These are phyloP conservation scores for Syrmaticus mikado DNA, from an alignment of 2,113 vertebrate genomes.

Conservation along the genomic window DNA sequence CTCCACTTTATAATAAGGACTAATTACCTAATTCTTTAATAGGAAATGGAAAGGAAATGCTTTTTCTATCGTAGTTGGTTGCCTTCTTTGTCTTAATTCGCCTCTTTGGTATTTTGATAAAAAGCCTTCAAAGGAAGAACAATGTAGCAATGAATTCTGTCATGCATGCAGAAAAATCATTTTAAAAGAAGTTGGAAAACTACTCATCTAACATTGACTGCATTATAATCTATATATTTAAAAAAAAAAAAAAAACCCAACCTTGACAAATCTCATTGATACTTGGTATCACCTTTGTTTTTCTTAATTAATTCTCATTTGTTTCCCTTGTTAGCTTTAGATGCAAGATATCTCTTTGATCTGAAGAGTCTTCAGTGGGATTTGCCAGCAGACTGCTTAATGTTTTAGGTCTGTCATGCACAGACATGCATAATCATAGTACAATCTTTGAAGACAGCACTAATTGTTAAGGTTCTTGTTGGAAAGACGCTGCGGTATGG, in stretches of 20 bases:
- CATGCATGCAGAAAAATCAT: background rate
- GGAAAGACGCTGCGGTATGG: background rate
- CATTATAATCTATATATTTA: background rate
- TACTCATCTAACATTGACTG: accelerated
- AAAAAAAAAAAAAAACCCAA: background rate
- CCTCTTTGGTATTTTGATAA: background rate
- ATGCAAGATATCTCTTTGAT: background rate
- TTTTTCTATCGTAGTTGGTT: background rate
- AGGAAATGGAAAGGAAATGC: background rate
- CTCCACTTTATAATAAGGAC: background rate
- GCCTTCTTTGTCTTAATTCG: background rate
- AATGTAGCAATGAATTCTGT: background rate
- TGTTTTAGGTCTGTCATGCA: background rate
- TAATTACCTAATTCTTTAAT: background rate
- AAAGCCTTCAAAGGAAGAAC: background rate
- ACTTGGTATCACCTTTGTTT: background rate
- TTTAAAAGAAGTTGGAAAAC: background rate
- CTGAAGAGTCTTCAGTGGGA: background rate
- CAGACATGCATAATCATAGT: background rate
- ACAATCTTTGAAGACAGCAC: background rate
- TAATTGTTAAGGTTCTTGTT: background rate
- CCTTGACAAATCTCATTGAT: background rate
- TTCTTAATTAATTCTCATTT: background rate
- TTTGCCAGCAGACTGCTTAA: background rate
- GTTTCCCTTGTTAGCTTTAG: background rate